Evolutionary conservation across 2,113 vertebrate genomes (phyloP).

Genomic region (Myotis brandtii): DNA sequence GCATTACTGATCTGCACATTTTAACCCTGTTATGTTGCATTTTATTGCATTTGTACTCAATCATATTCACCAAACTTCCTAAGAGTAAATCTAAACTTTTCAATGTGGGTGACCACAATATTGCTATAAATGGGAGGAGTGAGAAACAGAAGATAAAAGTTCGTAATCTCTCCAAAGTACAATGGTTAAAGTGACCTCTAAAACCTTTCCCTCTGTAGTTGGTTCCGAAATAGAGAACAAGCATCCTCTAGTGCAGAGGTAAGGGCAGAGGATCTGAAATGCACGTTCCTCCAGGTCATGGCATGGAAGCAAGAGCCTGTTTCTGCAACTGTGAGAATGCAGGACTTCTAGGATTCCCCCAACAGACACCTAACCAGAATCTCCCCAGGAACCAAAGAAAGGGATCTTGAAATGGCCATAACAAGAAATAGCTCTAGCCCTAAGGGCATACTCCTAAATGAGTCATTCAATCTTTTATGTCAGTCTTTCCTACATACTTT

Average conservation of each 20-base stretch:
- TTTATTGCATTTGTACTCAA: neutral
- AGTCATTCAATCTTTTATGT: neutral
- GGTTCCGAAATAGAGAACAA: neutral
- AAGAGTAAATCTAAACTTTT: neutral
- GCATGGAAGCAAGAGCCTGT: neutral
- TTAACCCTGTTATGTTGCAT: neutral
- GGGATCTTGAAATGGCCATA: neutral
- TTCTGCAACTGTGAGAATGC: neutral
- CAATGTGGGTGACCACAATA: neutral
- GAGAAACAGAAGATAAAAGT: conserved; percentile 1
- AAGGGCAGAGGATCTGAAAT: neutral
- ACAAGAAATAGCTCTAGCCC: neutral
- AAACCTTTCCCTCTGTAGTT: neutral
- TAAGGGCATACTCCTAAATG: neutral
- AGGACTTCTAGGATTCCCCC: neutral
- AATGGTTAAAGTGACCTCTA: neutral
- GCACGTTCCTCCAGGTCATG: neutral
- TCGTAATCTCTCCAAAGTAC: neutral
- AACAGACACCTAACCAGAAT: neutral
- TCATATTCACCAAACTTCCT: neutral
- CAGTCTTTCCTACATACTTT: neutral
- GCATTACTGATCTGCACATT: neutral
- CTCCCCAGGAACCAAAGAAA: neutral
- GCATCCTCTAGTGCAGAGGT: neutral
- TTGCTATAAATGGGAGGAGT: neutral